Evolutionary conservation across 2,888 invertebrate genomes (phyloP).

Genomic region (Trichogramma evanescens): DNA sequence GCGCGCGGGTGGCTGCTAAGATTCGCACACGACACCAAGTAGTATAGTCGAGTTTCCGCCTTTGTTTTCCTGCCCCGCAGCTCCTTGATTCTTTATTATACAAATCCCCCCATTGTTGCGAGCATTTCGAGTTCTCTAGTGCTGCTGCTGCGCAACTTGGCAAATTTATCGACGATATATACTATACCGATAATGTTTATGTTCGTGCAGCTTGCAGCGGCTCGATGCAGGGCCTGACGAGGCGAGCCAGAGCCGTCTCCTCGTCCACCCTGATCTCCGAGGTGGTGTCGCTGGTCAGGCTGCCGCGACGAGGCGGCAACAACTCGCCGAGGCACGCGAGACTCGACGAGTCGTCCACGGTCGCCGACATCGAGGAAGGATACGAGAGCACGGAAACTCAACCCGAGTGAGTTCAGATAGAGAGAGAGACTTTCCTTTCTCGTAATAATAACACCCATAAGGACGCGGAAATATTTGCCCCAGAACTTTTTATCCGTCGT

Average conservation of each 20-base stretch:
- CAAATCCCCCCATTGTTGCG: too few species aligned
- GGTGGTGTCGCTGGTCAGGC: conserved; percentile 64
- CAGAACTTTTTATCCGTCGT: too few species aligned
- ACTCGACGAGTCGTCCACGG: conserved; percentile 30
- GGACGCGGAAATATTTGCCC: too few species aligned
- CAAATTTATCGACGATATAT: too few species aligned
- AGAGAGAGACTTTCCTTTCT: background rate
- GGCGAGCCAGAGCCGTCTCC: conserved; percentile 61
- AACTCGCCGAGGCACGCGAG: conserved; percentile 34
- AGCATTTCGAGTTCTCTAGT: too few species aligned
- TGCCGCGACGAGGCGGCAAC: conserved; percentile 37
- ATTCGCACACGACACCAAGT: too few species aligned
- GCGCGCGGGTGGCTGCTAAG: background rate
- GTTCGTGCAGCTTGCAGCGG: conserved; percentile 36
- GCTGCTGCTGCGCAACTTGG: too few species aligned
- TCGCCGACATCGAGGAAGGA: conserved; percentile 37
- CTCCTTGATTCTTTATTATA: too few species aligned
- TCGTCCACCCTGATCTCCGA: conserved; percentile 74
- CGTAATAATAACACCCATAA: background rate
- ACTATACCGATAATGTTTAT: background rate
- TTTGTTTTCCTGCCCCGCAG: too few species aligned
- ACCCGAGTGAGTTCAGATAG: conserved; percentile 33
- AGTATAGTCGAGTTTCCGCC: too few species aligned
- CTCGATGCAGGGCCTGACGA: conserved; percentile 34
- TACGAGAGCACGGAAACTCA: conserved; percentile 40